Evolutionary conservation across 2,888 invertebrate genomes (phyloP), one percentile per base, ranked within the genome.

Genomic region (Andrena dorsata): DNA sequence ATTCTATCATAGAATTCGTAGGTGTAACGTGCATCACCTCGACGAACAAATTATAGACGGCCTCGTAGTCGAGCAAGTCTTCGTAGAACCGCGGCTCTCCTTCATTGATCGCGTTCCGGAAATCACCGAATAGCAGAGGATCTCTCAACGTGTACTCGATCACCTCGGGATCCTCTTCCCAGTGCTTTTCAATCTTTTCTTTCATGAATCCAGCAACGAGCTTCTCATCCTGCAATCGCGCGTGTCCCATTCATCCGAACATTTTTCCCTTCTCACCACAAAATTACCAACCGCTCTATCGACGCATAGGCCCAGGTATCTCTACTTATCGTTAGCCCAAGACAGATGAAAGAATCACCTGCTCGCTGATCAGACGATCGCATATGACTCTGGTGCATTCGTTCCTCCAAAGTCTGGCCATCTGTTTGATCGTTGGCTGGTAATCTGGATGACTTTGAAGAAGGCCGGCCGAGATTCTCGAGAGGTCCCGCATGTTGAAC

Each of bases 401-500:
- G 93, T 98, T 98, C 80, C 98, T 95, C 98, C 98, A 98, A 30
- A 98, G 96, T 7, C 98, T 95, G 1, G 98, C 95, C 47, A 98
- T 95, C 81, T 97, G 96, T 20, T 96, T 95, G 26, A 95, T 94
- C 73, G 95, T 95, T 69, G 95, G 95, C 93, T 97, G 98, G 90
- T 95, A 95, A 83, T 95, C 95, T 0, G 97, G 96, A 56, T 96
- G 95, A 10, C 97, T 97, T 81, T 97, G 96, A 74, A 97, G 96
- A 92, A 98, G 93, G 0, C 98, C 98, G 16, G 97, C 97, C 87
- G 96, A 96, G 82, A 98, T 96, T 76, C 98, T 96, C 0, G 98
- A 98, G 87, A 98, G 94, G 94, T 98, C 98, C 63, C 98, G 96
- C 94, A 98, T 95, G 94, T 98, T 98, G 95, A 98, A 98, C 87